A percentile compares a stretch with the other conserved stretches of the same genome.
These are phyloP conservation scores for Indicator indicator DNA, from an alignment of 2,113 vertebrate genomes.

Conservation along the genomic window DNA sequence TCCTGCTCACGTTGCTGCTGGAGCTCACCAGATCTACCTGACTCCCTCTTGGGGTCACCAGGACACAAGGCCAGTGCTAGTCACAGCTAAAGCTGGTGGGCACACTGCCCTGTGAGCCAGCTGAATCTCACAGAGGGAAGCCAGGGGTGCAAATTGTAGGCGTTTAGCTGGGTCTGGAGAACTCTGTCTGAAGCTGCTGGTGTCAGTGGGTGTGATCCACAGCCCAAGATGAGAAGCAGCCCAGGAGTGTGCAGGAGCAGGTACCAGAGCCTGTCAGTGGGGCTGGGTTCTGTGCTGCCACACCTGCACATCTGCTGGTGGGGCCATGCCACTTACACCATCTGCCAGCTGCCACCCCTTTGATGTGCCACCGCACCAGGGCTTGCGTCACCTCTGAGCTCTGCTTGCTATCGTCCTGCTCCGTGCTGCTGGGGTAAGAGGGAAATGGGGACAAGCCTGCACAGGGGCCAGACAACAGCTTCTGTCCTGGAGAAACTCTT, in stretches of 20 bases:
- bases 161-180: neutral
- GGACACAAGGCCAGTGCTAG: rapidly evolving
- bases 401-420: neutral
- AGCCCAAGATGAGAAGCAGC: neutral
- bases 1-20: neutral
- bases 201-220: neutral
- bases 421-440: no score
- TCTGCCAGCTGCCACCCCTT: neutral
- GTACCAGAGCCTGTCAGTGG: neutral
- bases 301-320: neutral
- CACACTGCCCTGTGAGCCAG: neutral
- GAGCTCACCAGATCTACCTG: neutral
- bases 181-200: neutral
- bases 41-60: neutral
- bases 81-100: neutral
- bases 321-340: rapidly evolving
- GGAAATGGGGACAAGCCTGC: neutral
- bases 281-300: neutral
- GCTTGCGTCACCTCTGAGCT: rapidly evolving
- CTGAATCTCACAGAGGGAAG: rapidly evolving
- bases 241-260: neutral
- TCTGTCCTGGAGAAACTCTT: neutral
- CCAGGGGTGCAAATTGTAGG: rapidly evolving
- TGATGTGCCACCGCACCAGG: rapidly evolving
- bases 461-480: neutral